Evolutionary conservation across 2,113 vertebrate genomes (phyloP).

Genomic region (Gila orcuttii): DNA sequence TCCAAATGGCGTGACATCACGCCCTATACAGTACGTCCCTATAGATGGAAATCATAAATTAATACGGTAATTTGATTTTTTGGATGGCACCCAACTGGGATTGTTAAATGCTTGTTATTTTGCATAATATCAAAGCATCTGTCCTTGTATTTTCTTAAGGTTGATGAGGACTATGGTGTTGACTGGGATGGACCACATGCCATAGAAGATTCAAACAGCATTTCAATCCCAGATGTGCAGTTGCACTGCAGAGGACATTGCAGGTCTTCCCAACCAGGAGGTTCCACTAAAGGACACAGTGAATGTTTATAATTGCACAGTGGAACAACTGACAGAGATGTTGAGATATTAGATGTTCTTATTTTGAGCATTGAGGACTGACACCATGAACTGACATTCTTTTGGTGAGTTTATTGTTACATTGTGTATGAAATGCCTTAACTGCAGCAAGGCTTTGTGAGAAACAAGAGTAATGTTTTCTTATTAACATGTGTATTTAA

Average conservation of each 20-base stretch:
- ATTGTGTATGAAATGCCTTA: not conserved
- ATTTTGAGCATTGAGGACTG: not conserved
- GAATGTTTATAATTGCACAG: not conserved
- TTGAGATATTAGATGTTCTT: not conserved
- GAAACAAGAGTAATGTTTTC: not conserved
- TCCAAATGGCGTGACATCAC: too few species aligned
- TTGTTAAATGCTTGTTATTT: not conserved
- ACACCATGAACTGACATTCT: not conserved
- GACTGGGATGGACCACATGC: slow-evolving; percentile 16
- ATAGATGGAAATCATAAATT: slow-evolving; percentile 45
- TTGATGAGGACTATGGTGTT: slow-evolving; percentile 29
- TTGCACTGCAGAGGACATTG: not conserved
- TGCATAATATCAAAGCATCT: too few species aligned
- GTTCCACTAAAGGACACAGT: not conserved
- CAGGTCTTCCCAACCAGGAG: not conserved
- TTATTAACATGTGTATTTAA: not conserved
- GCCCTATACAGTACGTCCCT: too few species aligned
- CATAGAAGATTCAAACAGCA: not conserved
- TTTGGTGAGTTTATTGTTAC: not conserved
- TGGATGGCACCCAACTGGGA: not conserved
- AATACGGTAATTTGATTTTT: not conserved
- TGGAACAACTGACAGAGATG: not conserved
- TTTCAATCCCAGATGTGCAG: not conserved
- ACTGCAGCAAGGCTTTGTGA: not conserved
- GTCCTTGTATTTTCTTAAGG: slow-evolving; percentile 14